Percentiles rank a stretch among this genome's conserved stretches.
These are phyloP conservation scores for Antitype chi DNA, from an alignment of 2,888 invertebrate species.

Conservation along the genomic window DNA sequence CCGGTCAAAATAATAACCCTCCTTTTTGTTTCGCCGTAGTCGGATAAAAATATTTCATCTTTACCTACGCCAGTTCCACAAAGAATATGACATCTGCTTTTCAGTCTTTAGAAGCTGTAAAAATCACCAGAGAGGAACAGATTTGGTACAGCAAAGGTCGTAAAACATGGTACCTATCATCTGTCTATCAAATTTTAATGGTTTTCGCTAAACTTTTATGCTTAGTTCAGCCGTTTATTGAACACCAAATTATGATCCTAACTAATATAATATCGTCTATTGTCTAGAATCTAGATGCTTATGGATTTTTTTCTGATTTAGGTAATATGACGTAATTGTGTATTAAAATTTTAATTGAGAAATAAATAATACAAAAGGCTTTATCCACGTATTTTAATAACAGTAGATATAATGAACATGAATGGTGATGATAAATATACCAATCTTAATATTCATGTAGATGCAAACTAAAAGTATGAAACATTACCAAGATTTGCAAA, in stretches of 20 bases:
- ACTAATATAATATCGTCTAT: not conserved
- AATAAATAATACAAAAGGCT: not conserved
- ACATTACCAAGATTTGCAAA: constrained; percentile 30
- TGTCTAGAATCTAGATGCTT: not conserved
- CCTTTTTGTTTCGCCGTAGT: no score
- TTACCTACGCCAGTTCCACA: no score
- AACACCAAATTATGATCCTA: not conserved
- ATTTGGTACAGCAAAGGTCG: constrained; percentile 2
- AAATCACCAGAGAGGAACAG: constrained; percentile 39
- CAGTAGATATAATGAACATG: not conserved
- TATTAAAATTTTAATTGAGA: not conserved
- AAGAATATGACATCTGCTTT: constrained; percentile 15
- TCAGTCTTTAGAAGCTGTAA: constrained; percentile 17
- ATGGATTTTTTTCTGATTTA: not conserved
- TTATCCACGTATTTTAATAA: not conserved
- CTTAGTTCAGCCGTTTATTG: not conserved
- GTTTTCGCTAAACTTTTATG: constrained; percentile 2
- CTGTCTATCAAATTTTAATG: not conserved
- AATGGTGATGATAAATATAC: not conserved
- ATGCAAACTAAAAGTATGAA: constrained; percentile 27
- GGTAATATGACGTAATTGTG: no score
- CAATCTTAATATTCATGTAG: constrained; percentile 24
- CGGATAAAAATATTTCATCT: no score
- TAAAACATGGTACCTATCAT: constrained; percentile 32
- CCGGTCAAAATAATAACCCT: no score